These are phyloP conservation scores for Oopsacas minuta DNA, from an alignment of 37 sponge, comb jelly and placozoan genomes.

Conservation along the genomic window DNA sequence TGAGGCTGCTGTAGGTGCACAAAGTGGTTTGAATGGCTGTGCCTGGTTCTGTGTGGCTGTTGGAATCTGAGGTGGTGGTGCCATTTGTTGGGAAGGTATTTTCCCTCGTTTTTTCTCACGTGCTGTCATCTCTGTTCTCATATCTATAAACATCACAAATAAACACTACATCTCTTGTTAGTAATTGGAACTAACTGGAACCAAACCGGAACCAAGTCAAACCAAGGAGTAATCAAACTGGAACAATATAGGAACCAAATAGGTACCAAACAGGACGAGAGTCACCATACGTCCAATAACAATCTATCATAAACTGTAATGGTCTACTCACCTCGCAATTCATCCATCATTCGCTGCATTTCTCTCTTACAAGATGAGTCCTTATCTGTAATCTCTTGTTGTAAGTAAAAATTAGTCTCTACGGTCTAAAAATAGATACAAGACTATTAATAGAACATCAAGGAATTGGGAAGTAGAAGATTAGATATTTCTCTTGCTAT, in stretches of 20 bases:
- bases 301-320: too few relatives aligned
- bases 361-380: not conserved
- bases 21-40: not conserved
- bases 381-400: constrained; percentile 1
- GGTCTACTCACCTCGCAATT: not conserved
- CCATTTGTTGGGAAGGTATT: not conserved
- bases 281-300: too few relatives aligned
- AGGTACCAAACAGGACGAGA: too few relatives aligned
- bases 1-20: not conserved
- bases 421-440: not conserved
- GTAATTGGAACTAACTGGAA: not conserved
- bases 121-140: not conserved
- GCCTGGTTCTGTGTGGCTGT: not conserved
- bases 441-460: not conserved
- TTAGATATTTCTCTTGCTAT: too few relatives aligned
- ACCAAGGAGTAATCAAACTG: too few relatives aligned
- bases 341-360: constrained; percentile 19
- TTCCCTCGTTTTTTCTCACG: not conserved
- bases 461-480: too few relatives aligned
- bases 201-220: too few relatives aligned
- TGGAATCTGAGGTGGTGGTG: not conserved
- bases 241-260: too few relatives aligned
- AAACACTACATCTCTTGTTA: not conserved
- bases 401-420: not conserved
- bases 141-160: not conserved